Conservation (phyloP, 1,140 invertebrate genomes). For the Coptotermes formosanus region DNA sequence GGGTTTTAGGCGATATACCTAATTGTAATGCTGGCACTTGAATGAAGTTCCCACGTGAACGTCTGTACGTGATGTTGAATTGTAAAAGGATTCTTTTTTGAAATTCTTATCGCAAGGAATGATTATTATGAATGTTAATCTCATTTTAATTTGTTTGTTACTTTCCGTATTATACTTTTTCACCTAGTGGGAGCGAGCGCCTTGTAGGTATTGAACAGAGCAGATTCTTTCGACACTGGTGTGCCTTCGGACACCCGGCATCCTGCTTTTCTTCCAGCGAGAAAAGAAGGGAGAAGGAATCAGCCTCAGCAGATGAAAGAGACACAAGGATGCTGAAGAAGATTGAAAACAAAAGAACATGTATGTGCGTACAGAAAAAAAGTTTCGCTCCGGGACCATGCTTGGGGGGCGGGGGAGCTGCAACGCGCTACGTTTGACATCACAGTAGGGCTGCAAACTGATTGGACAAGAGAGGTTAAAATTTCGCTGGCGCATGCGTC, state of each 20-base stretch:
- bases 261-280: background rate
- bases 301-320: slow-evolving; percentile 27
- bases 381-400: background rate
- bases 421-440: slow-evolving; percentile 26
- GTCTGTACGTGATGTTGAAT: background rate
- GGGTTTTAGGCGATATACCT: background rate
- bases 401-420: background rate
- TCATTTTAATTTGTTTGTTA: background rate
- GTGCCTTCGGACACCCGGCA: background rate
- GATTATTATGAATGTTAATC: background rate
- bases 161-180: background rate
- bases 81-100: background rate
- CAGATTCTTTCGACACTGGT: background rate
- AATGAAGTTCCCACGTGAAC: background rate
- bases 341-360: slow-evolving; percentile 33
- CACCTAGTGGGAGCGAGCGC: background rate
- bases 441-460: background rate
- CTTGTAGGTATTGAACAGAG: background rate
- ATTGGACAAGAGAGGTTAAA: slow-evolving; percentile 28
- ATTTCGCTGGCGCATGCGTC: slow-evolving; percentile 27
- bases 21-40: background rate
- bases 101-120: background rate
- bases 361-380: slow-evolving; percentile 15
- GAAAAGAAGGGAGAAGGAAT: background rate
- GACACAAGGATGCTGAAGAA: slow-evolving; percentile 31